Conservation (phyloP, 2,888 invertebrate species). For the Tipula helvola region DNA sequence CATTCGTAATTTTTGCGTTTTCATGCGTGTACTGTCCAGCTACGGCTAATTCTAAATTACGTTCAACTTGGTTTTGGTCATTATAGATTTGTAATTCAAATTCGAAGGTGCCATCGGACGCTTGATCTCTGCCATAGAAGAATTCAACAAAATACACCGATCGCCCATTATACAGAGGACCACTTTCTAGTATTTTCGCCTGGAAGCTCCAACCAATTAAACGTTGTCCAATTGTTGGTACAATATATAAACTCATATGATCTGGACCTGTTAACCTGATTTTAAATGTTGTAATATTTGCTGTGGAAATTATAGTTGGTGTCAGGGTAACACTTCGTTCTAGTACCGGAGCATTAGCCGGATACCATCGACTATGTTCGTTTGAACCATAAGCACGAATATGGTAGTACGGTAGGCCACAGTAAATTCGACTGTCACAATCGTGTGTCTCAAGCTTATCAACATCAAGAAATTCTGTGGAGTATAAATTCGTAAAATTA, state of each 20-base stretch:
- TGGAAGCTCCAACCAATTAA: conserved; percentile 21
- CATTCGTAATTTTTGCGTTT: conserved; percentile 32
- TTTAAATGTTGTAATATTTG: conserved; percentile 24
- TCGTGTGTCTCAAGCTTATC: conserved; percentile 25
- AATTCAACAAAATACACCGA: conserved; percentile 29
- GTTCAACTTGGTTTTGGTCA: conserved; percentile 17
- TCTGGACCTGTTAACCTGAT: conserved; percentile 28
- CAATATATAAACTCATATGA: conserved; percentile 30
- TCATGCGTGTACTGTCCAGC: conserved; percentile 39
- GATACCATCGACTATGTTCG: conserved; percentile 13
- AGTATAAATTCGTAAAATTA: background rate
- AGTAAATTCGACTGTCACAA: conserved; percentile 35
- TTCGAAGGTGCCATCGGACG: background rate
- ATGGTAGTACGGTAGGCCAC: conserved; percentile 41
- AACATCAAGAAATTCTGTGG: background rate
- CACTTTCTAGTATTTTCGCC: background rate
- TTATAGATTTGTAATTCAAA: background rate
- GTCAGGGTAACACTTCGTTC: conserved; percentile 21
- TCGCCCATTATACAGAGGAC: background rate
- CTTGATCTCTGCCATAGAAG: conserved; percentile 27
- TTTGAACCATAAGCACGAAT: conserved; percentile 22
- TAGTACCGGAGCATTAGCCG: conserved; percentile 18
- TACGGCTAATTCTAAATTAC: conserved; percentile 33
- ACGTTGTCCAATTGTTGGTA: conserved; percentile 23
- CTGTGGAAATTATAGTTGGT: conserved; percentile 8